phyloP scores from a whole-genome alignment of 2,797 vertebrate genomes.

The Sebastes trivittatus region DNA sequence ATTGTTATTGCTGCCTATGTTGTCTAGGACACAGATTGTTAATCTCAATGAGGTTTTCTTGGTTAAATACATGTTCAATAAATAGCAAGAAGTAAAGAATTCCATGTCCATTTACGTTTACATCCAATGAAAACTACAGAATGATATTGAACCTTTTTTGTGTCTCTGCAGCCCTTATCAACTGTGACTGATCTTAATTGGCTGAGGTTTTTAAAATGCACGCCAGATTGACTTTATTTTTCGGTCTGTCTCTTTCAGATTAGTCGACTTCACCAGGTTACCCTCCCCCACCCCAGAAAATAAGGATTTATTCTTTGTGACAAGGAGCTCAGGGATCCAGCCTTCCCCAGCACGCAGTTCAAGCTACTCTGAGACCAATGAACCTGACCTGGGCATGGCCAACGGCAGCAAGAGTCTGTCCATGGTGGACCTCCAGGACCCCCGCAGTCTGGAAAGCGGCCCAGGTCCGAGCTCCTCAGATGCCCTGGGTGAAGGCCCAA shows the following conservation, averaged over 20 bases:
- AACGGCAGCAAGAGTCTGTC: constrained; percentile 98
- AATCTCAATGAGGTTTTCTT: not conserved
- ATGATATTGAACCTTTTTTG: not conserved
- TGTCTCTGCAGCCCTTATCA: not conserved
- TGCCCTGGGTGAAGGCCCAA: constrained; percentile 80
- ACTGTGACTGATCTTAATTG: not conserved
- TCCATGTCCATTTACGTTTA: not conserved
- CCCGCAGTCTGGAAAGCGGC: constrained; percentile 87
- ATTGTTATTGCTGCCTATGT: not conserved
- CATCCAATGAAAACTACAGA: not conserved
- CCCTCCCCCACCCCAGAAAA: constrained; percentile 99
- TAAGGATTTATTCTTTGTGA: constrained; percentile 99
- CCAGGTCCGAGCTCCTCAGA: constrained; percentile 78
- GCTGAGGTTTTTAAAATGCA: not conserved
- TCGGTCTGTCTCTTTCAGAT: constrained; percentile 79
- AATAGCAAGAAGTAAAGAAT: not conserved
- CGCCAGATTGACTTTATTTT: not conserved
- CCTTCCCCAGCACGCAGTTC: constrained; percentile 97
- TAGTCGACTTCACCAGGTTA: constrained; percentile 98
- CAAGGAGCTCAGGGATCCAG: constrained; percentile 94
- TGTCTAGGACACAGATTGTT: not conserved
- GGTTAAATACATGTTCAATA: too few species aligned
- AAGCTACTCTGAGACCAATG: constrained; percentile 98
- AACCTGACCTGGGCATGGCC: constrained; percentile 93
- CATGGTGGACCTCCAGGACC: constrained; percentile 98